Evolutionary conservation across 1,140 invertebrate species (phyloP).

Genomic region (Homarus americanus): DNA sequence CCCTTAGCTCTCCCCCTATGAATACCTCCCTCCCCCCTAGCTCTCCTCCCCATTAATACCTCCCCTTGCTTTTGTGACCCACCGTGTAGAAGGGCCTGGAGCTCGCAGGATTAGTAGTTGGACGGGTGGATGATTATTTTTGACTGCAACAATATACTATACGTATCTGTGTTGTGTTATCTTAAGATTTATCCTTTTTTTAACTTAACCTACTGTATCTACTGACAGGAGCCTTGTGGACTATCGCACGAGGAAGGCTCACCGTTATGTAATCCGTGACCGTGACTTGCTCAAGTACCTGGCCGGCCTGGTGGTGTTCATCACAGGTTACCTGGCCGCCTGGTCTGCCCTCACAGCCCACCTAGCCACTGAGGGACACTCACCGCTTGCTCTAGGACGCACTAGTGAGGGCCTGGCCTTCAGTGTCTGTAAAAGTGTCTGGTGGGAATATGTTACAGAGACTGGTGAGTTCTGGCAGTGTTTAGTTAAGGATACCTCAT

Average conservation of each 20-base stretch:
- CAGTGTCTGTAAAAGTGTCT: slow-evolving; percentile 50
- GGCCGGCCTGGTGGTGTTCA: slow-evolving; percentile 86
- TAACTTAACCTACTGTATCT: no score
- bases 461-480: slow-evolving; percentile 23
- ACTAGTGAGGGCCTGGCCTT: slow-evolving; percentile 51
- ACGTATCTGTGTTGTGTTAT: no score
- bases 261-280: slow-evolving; percentile 91
- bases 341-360: slow-evolving; percentile 85
- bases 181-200: no score
- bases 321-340: slow-evolving; percentile 90
- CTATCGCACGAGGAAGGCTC: slow-evolving; percentile 91
- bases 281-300: slow-evolving; percentile 91
- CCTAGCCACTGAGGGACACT: slow-evolving; percentile 72
- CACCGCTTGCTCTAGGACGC: slow-evolving; percentile 48
- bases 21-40: no score
- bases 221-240: slow-evolving; percentile 81
- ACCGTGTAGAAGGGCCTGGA: no score
- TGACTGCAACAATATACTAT: no score
- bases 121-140: no score
- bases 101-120: no score
- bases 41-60: no score
- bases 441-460: slow-evolving; percentile 69
- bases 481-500: neutral
- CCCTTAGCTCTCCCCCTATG: no score
- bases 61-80: no score